Conservation (phyloP, 1,140 invertebrate genomes). For the Polyergus mexicanus region DNA sequence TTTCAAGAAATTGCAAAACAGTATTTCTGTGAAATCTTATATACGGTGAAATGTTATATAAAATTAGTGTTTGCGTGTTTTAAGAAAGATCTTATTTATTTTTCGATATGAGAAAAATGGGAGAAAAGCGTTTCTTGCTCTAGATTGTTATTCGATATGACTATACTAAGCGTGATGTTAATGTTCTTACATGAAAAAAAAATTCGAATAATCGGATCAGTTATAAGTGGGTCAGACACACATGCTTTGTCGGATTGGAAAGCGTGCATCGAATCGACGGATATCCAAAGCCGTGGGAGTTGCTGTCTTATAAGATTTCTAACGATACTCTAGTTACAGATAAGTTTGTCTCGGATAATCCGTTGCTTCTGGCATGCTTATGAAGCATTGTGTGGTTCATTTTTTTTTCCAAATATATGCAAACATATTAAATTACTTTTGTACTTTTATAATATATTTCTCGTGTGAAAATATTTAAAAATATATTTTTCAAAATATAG, state of each 20-base stretch:
- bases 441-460: not conserved
- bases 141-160: not conserved
- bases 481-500: not conserved
- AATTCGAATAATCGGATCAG: conserved; percentile 55
- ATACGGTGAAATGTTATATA: no score
- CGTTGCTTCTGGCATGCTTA: not conserved
- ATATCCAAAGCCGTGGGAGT: conserved; percentile 60
- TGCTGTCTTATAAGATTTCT: conserved; percentile 70
- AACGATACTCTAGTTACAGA: conserved; percentile 61
- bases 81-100: conserved; percentile 1
- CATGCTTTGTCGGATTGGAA: conserved; percentile 52
- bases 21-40: not conserved
- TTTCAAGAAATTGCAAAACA: conserved; percentile 24
- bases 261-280: conserved; percentile 18
- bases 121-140: not conserved
- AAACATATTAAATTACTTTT: not conserved
- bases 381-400: not conserved
- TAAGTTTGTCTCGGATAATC: conserved; percentile 47
- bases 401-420: not conserved
- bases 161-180: not conserved
- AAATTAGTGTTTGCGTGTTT: not conserved
- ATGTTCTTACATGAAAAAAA: conserved; percentile 1
- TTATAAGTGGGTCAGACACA: conserved; percentile 61
- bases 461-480: not conserved
- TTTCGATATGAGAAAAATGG: not conserved